Evolutionary conservation across 1,140 invertebrate species (phyloP).

Genomic region (Trichoplusia ni): DNA sequence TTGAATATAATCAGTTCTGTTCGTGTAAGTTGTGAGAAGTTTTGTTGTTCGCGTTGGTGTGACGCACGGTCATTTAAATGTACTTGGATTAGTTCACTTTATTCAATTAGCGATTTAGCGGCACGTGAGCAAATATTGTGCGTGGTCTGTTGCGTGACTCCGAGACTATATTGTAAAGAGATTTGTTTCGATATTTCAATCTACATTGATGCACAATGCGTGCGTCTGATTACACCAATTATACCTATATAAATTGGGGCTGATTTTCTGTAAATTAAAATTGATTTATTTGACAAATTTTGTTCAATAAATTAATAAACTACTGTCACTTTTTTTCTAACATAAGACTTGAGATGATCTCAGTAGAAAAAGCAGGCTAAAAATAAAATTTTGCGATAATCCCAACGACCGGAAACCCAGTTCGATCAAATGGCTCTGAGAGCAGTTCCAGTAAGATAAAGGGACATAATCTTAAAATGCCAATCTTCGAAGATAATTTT

Average conservation of each 20-base stretch:
- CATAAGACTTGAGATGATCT: too few relatives aligned
- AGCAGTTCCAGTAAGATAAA: not conserved
- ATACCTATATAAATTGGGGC: not conserved
- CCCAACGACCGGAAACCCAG: not conserved
- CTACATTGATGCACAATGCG: slow-evolving; percentile 1
- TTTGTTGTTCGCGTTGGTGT: slow-evolving; percentile 15
- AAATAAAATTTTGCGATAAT: too few relatives aligned
- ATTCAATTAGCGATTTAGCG: slow-evolving; percentile 39
- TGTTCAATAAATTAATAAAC: not conserved
- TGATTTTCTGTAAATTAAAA: not conserved
- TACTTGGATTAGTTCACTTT: slow-evolving; percentile 34
- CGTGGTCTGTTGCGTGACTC: slow-evolving; percentile 31
- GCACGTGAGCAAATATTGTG: slow-evolving; percentile 32
- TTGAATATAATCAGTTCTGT: not conserved
- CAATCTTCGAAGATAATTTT: not conserved
- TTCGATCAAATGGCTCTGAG: slow-evolving; percentile 16
- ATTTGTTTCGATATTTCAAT: not conserved
- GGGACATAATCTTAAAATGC: slow-evolving; percentile 12
- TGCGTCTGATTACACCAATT: slow-evolving; percentile 5
- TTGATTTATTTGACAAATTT: not conserved
- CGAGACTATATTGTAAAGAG: not conserved
- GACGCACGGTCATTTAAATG: slow-evolving; percentile 14
- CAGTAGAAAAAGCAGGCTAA: too few relatives aligned
- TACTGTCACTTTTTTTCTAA: too few relatives aligned
- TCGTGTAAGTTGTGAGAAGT: slow-evolving; percentile 21